These are phyloP conservation scores for Myzus persicae DNA, from an alignment of 1,140 invertebrate species.

Conservation along the genomic window DNA sequence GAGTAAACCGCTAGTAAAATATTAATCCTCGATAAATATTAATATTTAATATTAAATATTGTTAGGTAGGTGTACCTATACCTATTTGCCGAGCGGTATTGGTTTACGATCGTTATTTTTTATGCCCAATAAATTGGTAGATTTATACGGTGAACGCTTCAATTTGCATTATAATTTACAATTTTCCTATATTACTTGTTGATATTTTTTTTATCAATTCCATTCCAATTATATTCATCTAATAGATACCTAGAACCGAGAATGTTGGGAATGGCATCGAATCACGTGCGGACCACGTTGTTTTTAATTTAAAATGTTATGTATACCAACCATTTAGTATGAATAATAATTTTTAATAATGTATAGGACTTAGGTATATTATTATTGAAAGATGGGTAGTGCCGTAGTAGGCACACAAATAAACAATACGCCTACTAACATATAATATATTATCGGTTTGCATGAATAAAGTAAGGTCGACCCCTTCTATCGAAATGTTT, in stretches of 20 bases:
- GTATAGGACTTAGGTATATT: neutral
- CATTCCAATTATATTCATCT: neutral
- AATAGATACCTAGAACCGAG: neutral
- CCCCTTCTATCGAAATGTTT: neutral
- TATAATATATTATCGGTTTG: neutral
- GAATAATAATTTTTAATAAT: neutral
- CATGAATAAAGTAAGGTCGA: neutral
- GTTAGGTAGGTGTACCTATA: neutral
- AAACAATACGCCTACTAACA: neutral
- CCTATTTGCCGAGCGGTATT: no score
- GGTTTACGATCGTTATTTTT: neutral
- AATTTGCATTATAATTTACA: neutral
- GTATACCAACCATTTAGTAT: neutral
- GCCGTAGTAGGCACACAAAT: neutral
- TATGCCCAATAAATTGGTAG: neutral
- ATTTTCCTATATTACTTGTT: neutral
- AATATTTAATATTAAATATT: no score
- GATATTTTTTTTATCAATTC: neutral
- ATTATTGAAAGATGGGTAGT: no score
- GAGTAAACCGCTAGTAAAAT: neutral
- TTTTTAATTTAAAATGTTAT: neutral
- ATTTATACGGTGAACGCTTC: neutral
- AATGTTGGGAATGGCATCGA: neutral
- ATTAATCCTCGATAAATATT: neutral
- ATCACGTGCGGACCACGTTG: neutral